Conservation (phyloP, 2,888 invertebrate species). For the Invenusta paracnida region DNA sequence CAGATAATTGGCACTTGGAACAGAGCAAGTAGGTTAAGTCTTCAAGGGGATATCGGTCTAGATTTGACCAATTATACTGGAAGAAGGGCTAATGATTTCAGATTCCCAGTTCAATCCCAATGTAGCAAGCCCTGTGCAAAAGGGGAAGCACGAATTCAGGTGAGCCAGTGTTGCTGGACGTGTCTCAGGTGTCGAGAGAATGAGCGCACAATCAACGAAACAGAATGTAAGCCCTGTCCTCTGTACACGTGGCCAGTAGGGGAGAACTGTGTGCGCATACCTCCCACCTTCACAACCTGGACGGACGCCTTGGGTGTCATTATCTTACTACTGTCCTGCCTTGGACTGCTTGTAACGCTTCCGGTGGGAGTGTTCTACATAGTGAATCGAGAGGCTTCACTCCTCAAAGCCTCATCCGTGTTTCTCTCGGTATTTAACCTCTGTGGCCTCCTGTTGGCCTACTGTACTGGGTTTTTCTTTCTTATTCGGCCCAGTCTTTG, state of each 20-base stretch:
- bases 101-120: background rate
- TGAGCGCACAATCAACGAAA: background rate
- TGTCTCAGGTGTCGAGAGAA: constrained; percentile 18
- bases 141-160: background rate
- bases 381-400: background rate
- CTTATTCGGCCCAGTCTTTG: background rate
- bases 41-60: background rate
- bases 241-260: background rate
- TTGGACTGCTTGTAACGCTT: background rate
- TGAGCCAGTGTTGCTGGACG: background rate
- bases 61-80: background rate
- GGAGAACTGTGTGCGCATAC: background rate
- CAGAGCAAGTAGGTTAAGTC: background rate
- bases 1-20: background rate
- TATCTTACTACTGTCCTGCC: background rate
- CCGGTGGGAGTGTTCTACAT: background rate
- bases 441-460: background rate
- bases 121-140: background rate
- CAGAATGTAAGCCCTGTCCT: constrained; percentile 14
- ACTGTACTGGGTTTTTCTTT: background rate
- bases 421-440: background rate
- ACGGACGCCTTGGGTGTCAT: background rate
- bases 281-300: background rate
- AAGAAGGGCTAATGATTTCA: too few species aligned
- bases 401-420: constrained; percentile 14